A percentile compares a stretch with the other conserved stretches of the same genome.
phyloP scores from a whole-genome alignment of 2,113 vertebrate genomes.

The Scomber scombrus region DNA sequence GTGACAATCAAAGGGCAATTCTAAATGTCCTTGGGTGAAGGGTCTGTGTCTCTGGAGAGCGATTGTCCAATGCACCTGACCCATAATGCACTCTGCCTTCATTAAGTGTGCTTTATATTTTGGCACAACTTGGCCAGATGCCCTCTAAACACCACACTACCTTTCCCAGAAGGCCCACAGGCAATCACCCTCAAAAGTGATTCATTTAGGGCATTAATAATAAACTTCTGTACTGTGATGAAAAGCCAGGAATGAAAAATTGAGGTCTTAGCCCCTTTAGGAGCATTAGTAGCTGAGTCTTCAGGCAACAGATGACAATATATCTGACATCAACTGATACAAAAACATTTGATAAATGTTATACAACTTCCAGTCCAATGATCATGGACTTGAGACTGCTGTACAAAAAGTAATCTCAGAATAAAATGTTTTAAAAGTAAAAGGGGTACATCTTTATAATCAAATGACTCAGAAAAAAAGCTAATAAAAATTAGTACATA shows the following conservation, averaged over 20 bases:
- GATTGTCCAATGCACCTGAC: slow-evolving; percentile 37
- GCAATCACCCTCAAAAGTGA: slow-evolving; percentile 59
- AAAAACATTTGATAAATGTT: slow-evolving; percentile 12
- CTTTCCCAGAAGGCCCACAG: slow-evolving; percentile 49
- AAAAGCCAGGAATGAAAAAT: slow-evolving; percentile 51
- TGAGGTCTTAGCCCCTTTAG: slow-evolving; percentile 16
- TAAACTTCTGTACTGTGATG: slow-evolving; percentile 61
- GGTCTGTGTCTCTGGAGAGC: slow-evolving; percentile 25
- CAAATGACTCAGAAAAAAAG: not conserved
- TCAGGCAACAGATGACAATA: slow-evolving; percentile 17
- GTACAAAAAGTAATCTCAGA: not conserved
- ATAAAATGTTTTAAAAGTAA: not conserved
- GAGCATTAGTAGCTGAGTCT: not conserved
- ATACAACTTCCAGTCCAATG: slow-evolving; percentile 6
- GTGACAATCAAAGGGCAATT: slow-evolving; percentile 3
- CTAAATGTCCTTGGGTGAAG: slow-evolving; percentile 32
- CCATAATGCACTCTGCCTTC: slow-evolving; percentile 52
- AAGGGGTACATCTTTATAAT: not conserved
- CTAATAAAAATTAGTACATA: not conserved
- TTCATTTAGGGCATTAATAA: slow-evolving; percentile 68
- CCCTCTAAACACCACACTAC: slow-evolving; percentile 39
- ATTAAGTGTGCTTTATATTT: slow-evolving; percentile 52
- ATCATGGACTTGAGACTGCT: not conserved
- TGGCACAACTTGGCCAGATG: slow-evolving; percentile 38
- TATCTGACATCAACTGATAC: not conserved